These are phyloP conservation scores for Porites cylindrica DNA, from an alignment of 92 coral and sea anemone species.

Conservation along the genomic window DNA sequence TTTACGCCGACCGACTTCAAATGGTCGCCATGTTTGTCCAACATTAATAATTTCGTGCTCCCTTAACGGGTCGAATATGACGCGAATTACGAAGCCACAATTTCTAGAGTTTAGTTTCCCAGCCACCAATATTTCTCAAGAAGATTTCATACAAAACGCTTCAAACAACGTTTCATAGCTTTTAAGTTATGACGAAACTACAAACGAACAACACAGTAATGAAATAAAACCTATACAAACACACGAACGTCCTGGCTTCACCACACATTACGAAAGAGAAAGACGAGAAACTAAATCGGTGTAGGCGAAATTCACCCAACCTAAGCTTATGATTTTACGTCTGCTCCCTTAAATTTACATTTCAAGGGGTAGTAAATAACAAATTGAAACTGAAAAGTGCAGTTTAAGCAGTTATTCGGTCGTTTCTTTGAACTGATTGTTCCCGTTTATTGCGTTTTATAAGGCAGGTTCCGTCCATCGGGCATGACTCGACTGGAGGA, in stretches of 20 bases:
- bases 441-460: conserved; percentile 26
- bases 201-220: background rate
- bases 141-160: background rate
- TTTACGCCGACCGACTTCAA: conserved; percentile 5
- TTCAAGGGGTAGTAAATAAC: background rate
- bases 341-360: background rate
- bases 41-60: conserved; percentile 55
- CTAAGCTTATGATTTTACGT: background rate
- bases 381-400: conserved; percentile 30
- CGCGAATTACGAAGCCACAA: conserved; percentile 43
- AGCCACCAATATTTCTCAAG: conserved; percentile 9
- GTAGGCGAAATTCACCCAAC: background rate
- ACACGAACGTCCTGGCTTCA: background rate
- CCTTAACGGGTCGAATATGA: conserved; percentile 50
- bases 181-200: background rate
- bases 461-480: conserved; percentile 28
- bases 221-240: conserved; percentile 3
- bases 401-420: background rate
- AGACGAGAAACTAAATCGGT: background rate
- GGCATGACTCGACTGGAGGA: conserved; percentile 29
- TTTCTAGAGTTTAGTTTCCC: background rate
- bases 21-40: conserved; percentile 55
- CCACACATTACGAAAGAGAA: conserved; percentile 26
- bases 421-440: conserved; percentile 28
- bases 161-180: background rate